Conservation (phyloP, 2,888 invertebrate species). For the Tipula helvola region DNA sequence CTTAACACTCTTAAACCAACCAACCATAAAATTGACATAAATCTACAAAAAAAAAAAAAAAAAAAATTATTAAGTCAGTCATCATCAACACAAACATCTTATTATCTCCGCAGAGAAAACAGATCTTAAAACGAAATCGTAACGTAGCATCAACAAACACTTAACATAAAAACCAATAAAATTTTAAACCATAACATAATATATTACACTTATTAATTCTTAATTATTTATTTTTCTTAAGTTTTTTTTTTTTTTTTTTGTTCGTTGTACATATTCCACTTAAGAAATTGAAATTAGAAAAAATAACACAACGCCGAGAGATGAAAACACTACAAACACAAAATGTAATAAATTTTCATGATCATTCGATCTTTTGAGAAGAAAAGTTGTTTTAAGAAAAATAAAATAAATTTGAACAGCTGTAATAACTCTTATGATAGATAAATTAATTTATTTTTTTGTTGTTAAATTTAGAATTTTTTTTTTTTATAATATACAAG, state of each 20-base stretch:
- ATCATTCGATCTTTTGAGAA: not conserved
- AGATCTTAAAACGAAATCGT: not conserved
- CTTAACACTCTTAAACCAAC: not conserved
- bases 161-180: conserved; percentile 4
- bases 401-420: not conserved
- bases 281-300: not conserved
- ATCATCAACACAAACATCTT: not conserved
- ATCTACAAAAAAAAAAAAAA: not conserved
- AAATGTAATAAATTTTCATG: conserved; percentile 4
- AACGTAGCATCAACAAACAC: conserved; percentile 4
- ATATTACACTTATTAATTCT: conserved; percentile 4
- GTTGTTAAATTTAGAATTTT: not conserved
- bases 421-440: not conserved
- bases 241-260: not conserved
- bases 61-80: not conserved
- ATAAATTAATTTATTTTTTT: not conserved
- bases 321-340: not conserved
- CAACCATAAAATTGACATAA: not conserved
- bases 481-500: not conserved
- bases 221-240: conserved; percentile 4
- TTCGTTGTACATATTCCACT: not conserved
- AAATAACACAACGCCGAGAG: not conserved
- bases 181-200: not conserved
- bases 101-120: not conserved
- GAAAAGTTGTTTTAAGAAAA: conserved; percentile 4